Percentiles rank a stretch among this genome's conserved stretches.
Conservation (phyloP, 1,140 invertebrate genomes). For the Onthophagus taurus region DNA sequence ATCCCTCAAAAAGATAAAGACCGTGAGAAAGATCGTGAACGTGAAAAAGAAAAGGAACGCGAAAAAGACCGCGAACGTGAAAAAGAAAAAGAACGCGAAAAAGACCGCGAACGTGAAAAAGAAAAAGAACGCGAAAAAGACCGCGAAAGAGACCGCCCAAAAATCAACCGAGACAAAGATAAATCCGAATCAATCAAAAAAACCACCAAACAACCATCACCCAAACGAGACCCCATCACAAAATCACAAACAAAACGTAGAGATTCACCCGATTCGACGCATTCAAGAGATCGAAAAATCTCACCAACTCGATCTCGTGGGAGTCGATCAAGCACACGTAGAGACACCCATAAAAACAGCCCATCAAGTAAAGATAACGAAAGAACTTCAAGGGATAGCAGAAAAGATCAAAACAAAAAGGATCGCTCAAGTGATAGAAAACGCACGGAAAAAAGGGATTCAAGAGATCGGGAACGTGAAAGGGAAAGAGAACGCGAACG, state of each 20-base stretch:
- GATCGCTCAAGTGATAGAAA: slow-evolving; percentile 19
- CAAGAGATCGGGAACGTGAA: slow-evolving; percentile 25
- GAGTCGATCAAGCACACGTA: slow-evolving; percentile 16
- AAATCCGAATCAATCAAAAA: slow-evolving; percentile 24
- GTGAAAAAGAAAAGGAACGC: slow-evolving; percentile 27
- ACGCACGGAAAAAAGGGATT: slow-evolving; percentile 30
- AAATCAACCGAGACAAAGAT: slow-evolving; percentile 28
- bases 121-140: slow-evolving; percentile 28
- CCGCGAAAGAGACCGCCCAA: slow-evolving; percentile 31
- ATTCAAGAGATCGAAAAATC: slow-evolving; percentile 31
- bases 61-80: slow-evolving; percentile 37
- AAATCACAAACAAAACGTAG: slow-evolving; percentile 28
- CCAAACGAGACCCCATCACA: slow-evolving; percentile 28
- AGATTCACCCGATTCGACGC: slow-evolving; percentile 33
- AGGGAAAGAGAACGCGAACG: slow-evolving; percentile 40
- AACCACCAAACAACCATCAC: slow-evolving; percentile 28
- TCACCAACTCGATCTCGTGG: slow-evolving; percentile 27
- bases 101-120: slow-evolving; percentile 31
- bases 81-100: slow-evolving; percentile 28
- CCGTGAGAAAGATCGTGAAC: slow-evolving; percentile 29
- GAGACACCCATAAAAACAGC: slow-evolving; percentile 24
- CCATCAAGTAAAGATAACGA: slow-evolving; percentile 27
- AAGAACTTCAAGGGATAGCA: slow-evolving; percentile 27
- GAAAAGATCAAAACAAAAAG: slow-evolving; percentile 22
- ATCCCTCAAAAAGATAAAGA: slow-evolving; percentile 13